Percentiles rank a stretch among this genome's conserved stretches.
These are phyloP conservation scores for Tuberolachnus salignus DNA, from an alignment of 2,888 invertebrate species.

Conservation along the genomic window DNA sequence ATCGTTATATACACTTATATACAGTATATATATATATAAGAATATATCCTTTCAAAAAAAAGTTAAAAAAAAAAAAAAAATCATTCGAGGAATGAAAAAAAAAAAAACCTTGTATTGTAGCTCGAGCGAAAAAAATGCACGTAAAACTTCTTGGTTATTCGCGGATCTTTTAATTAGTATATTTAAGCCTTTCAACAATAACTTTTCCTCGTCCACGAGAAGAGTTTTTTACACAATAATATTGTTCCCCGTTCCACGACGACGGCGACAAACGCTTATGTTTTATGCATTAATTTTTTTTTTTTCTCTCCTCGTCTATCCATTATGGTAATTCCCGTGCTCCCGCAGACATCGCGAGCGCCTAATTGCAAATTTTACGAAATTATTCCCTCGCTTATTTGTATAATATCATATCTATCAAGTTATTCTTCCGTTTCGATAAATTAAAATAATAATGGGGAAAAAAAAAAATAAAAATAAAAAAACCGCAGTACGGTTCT, in stretches of 20 bases:
- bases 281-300: constrained; percentile 55
- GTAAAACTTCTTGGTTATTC: constrained; percentile 40
- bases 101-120: constrained; percentile 15
- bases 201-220: constrained; percentile 22
- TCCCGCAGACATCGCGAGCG: neutral
- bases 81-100: constrained; percentile 21
- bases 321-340: constrained; percentile 46
- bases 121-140: constrained; percentile 31
- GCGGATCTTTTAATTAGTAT: constrained; percentile 53
- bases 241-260: constrained; percentile 7
- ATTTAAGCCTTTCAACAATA: constrained; percentile 55
- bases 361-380: constrained; percentile 51
- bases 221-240: constrained; percentile 32
- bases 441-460: constrained; percentile 15
- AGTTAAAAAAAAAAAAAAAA: neutral
- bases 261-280: constrained; percentile 45
- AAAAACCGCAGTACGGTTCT: no score
- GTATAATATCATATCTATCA: constrained; percentile 9
- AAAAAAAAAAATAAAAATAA: neutral
- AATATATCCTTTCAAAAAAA: neutral
- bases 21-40: no score
- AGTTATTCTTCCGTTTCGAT: constrained; percentile 36
- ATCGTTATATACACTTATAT: no score
- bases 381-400: constrained; percentile 37
- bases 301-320: constrained; percentile 40